Evolutionary conservation across 2,113 vertebrate genomes (phyloP), one percentile per base, ranked within the genome.

Genomic region (Tachuris rubrigastra): DNA sequence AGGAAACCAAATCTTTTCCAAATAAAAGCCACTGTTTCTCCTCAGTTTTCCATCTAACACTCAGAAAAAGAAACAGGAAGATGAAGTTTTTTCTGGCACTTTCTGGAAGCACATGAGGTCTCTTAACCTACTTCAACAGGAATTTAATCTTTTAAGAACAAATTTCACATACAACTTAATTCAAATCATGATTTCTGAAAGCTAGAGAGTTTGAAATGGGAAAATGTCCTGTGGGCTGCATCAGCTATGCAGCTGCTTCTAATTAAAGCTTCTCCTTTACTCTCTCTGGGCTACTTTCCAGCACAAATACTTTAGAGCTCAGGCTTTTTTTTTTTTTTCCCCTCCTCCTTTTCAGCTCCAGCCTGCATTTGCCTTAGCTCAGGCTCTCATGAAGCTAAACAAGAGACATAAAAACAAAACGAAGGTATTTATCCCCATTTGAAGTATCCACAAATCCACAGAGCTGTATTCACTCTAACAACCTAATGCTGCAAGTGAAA

Each of bases 221-320:
- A 98, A 97, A 97, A 97, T 97, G 97, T 98, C 97, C 92, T 97
- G 97, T 98, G 98, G 98, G 98, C 92, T 97, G 94, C 72, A 89
- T 95, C 90, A 96, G 96, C 92, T 96, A 96, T 95, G 97, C 98
- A 98, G 98, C 98, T 98, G 98, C 97, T 98, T 97, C 98, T 98
- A 98, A 98, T 98, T 98, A 98, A 98, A 98, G 96, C 96, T 97
- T 96, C 98, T 98, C 96, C 97, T 98, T 98, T 98, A 98, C 98
- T 98, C 97, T 97, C 97, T 98, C 98, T 98, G 97, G 98, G 98
- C 98, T 97, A 69, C 92, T 97, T 98, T 98, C 98, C 98, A 98
- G 98, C 95, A 97, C 96, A 98, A 98, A 98, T 98, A 98, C 97
- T 98, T 98, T 95, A 96, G 96, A 98, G 97, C 97, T 98, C 97